Conservation (phyloP, 2,888 invertebrate species). For the Caenorhabditis sulstoni region DNA sequence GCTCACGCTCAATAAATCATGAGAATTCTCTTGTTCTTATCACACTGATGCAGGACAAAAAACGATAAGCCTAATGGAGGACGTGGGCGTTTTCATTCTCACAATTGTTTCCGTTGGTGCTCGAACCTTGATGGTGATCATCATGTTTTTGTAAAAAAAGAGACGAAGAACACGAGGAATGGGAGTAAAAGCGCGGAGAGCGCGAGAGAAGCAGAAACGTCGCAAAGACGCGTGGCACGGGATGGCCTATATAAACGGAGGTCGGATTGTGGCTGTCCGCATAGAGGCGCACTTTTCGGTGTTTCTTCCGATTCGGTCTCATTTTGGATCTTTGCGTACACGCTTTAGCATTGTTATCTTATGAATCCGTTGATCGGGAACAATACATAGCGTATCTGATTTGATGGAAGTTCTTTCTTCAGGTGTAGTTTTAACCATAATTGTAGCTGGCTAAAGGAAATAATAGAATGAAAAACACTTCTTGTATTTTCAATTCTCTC, state of each 20-base stretch:
- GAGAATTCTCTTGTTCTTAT: neutral
- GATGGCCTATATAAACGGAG: constrained; percentile 33
- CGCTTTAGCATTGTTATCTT: too few species aligned
- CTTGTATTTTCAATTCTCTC: too few species aligned
- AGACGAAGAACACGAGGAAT: neutral
- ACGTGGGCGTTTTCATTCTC: neutral
- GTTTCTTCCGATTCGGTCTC: neutral
- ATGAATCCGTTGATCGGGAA: too few species aligned
- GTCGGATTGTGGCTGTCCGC: neutral
- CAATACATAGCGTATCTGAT: too few species aligned
- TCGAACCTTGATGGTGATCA: constrained; percentile 5
- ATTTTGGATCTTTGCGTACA: too few species aligned
- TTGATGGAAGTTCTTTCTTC: too few species aligned
- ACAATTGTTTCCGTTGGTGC: neutral
- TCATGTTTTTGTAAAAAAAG: neutral
- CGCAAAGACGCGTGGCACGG: constrained; percentile 33
- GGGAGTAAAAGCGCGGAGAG: neutral
- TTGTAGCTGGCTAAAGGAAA: too few species aligned
- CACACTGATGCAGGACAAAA: neutral
- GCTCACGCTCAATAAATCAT: constrained; percentile 5
- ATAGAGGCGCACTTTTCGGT: neutral
- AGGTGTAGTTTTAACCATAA: too few species aligned
- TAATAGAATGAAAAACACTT: too few species aligned
- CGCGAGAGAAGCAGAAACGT: constrained; percentile 33
- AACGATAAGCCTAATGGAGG: constrained; percentile 15